phyloP scores from a whole-genome alignment of 2,888 invertebrate genomes.

The Zaprionus bogoriensis region DNA sequence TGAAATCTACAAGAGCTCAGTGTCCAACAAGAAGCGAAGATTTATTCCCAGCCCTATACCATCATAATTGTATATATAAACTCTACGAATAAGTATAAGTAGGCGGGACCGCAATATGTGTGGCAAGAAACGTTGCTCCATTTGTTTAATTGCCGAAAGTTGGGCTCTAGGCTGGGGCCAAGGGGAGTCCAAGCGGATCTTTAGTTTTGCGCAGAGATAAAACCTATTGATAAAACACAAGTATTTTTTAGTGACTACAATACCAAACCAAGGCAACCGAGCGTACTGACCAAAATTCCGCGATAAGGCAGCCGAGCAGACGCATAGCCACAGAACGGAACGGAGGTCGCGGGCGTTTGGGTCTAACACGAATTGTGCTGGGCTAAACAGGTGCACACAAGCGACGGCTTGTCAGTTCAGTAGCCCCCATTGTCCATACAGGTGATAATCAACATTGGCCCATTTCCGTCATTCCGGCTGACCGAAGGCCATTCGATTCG shows the following conservation, averaged over 20 bases:
- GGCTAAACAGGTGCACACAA: slow-evolving; percentile 55
- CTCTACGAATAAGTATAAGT: background rate
- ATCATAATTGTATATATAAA: background rate
- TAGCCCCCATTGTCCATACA: slow-evolving; percentile 35
- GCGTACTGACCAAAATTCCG: slow-evolving; percentile 46
- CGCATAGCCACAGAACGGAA: too few species aligned
- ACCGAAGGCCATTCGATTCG: slow-evolving; percentile 6
- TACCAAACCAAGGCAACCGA: slow-evolving; percentile 31
- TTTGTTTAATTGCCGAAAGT: slow-evolving; percentile 29
- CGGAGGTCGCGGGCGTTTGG: too few species aligned
- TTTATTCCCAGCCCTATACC: too few species aligned
- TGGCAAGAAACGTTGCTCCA: slow-evolving; percentile 25
- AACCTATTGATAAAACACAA: slow-evolving; percentile 13
- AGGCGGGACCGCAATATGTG: too few species aligned
- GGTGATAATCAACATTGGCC: slow-evolving; percentile 56
- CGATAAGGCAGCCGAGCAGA: slow-evolving; percentile 48
- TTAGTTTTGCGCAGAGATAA: slow-evolving; percentile 29
- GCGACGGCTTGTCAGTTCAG: slow-evolving; percentile 51
- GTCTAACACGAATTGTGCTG: slow-evolving; percentile 41
- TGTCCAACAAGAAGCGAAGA: too few species aligned
- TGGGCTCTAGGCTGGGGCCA: background rate
- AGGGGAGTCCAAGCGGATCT: slow-evolving; percentile 33
- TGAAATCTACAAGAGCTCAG: too few species aligned
- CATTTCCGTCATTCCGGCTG: background rate
- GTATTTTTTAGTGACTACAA: slow-evolving; percentile 2